Conservation (phyloP, 2,888 invertebrate species). For the Drosophila anomalata region DNA sequence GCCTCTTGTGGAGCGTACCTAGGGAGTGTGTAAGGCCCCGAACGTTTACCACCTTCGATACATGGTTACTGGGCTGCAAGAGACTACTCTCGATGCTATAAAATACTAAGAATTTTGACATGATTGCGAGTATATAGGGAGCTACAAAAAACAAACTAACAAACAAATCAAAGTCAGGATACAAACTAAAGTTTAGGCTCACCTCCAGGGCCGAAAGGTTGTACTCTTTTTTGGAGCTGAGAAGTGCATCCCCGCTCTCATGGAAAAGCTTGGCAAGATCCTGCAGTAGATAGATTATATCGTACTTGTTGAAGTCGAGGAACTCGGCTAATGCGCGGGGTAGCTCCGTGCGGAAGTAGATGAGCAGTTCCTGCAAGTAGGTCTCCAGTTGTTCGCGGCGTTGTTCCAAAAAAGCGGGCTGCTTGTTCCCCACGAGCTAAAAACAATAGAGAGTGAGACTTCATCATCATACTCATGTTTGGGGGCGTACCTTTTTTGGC, state of each 20-base stretch:
- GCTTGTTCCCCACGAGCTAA: constrained; percentile 89
- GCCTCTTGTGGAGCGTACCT: constrained; percentile 43
- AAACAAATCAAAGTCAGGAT: not conserved
- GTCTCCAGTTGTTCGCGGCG: constrained; percentile 91
- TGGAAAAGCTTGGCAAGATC: constrained; percentile 91
- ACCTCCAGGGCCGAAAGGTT: constrained; percentile 92
- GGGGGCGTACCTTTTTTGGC: constrained; percentile 89
- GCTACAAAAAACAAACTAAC: not conserved
- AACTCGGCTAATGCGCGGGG: constrained; percentile 93
- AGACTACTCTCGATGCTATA: not conserved
- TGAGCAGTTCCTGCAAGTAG: constrained; percentile 91
- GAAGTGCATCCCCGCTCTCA: constrained; percentile 88
- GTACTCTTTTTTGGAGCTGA: constrained; percentile 87
- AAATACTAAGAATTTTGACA: constrained; percentile 60
- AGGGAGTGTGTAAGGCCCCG: constrained; percentile 49
- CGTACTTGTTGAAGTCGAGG: constrained; percentile 94
- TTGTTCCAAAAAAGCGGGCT: constrained; percentile 93
- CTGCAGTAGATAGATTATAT: constrained; percentile 92
- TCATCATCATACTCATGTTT: not conserved
- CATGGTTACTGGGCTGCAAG: constrained; percentile 1
- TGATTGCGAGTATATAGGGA: constrained; percentile 2
- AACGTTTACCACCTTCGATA: not conserved
- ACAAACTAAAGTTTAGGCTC: constrained; percentile 3
- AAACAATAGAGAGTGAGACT: not conserved
- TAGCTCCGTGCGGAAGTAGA: constrained; percentile 90